Evolutionary conservation across 2,888 invertebrate species (phyloP).

Genomic region (Crepidodera aurea): DNA sequence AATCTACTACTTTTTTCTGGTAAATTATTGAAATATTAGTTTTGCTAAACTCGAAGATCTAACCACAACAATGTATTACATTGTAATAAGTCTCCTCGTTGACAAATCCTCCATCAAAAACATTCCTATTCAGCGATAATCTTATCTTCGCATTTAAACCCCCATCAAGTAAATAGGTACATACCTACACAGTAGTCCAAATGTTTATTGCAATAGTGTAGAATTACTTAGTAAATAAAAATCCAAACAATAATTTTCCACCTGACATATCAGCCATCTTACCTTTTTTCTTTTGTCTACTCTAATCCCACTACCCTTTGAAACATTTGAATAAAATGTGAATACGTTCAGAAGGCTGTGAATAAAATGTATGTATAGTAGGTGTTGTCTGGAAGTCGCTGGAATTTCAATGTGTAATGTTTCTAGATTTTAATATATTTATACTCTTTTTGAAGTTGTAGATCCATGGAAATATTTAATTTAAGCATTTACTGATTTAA

Average conservation of each 20-base stretch:
- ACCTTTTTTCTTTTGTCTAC: not conserved
- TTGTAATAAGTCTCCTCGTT: no score
- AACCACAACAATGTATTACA: no score
- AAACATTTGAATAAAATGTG: slow-evolving; percentile 2
- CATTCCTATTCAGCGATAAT: not conserved
- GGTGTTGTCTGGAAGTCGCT: not conserved
- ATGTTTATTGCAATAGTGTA: not conserved
- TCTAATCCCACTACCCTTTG: slow-evolving; percentile 1
- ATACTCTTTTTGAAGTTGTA: no score
- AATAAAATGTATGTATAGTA: not conserved
- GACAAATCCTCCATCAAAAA: no score
- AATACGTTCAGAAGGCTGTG: not conserved
- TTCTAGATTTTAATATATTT: no score
- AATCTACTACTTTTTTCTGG: no score
- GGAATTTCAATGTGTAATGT: no score
- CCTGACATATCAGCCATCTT: not conserved
- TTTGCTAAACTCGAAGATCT: no score
- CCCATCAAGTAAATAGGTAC: not conserved
- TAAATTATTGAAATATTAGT: no score
- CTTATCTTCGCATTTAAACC: not conserved
- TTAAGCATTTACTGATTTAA: no score
- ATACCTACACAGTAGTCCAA: not conserved
- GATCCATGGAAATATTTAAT: no score
- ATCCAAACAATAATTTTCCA: slow-evolving; percentile 5
- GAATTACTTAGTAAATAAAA: not conserved